Evolutionary conservation across 2,888 invertebrate species (phyloP).

Genomic region (Machimus rusticus): DNA sequence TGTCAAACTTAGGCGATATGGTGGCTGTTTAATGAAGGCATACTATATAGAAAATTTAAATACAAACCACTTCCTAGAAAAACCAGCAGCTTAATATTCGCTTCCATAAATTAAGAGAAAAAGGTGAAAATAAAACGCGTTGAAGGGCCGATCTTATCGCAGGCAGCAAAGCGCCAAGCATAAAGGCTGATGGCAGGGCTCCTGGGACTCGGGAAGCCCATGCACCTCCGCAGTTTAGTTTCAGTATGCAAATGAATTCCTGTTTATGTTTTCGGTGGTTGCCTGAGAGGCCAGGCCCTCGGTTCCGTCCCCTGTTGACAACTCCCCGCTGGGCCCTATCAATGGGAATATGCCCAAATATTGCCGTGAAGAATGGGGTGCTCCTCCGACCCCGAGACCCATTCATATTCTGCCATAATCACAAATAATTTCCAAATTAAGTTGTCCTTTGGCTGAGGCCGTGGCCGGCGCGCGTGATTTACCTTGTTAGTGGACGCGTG

Average conservation of each 20-base stretch:
- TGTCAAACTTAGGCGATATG: not conserved
- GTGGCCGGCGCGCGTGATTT: constrained; percentile 25
- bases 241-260: constrained; percentile 34
- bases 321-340: not conserved
- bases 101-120: not conserved
- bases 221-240: constrained; percentile 2
- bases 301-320: constrained; percentile 9
- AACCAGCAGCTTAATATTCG: not conserved
- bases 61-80: not conserved
- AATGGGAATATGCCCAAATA: not conserved
- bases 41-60: not conserved
- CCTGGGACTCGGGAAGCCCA: constrained; percentile 34
- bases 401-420: constrained; percentile 1
- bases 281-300: not conserved
- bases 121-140: not conserved
- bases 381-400: not conserved
- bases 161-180: constrained; percentile 24
- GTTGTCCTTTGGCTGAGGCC: constrained; percentile 16
- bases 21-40: not conserved
- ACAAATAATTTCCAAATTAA: constrained; percentile 40
- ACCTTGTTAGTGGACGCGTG: constrained; percentile 29
- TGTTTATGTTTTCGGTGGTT: constrained; percentile 10
- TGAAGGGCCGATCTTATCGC: constrained; percentile 23
- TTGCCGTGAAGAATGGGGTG: constrained; percentile 39
- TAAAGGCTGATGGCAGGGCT: constrained; percentile 24